A percentile compares a stretch with the other conserved stretches of the same genome.
phyloP scores from a whole-genome alignment of 2,888 invertebrate species.

The Taenaris catops region DNA sequence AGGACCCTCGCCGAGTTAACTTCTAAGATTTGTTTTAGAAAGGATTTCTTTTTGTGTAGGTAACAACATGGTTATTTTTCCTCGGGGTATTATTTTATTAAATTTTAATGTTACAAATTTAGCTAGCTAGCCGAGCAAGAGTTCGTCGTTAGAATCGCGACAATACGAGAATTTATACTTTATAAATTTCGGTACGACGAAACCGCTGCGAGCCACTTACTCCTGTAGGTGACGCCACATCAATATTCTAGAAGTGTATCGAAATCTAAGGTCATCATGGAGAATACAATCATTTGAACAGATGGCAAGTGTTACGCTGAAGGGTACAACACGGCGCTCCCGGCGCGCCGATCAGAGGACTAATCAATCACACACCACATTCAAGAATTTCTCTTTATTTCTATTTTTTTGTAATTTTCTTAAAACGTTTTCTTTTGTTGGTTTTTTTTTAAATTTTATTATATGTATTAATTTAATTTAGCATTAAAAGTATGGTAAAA shows the following conservation, averaged over 20 bases:
- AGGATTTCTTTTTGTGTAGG: no score
- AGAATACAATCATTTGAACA: constrained; percentile 55
- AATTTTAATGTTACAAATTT: no score
- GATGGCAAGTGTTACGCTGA: constrained; percentile 66
- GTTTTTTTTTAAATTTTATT: constrained; percentile 51
- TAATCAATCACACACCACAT: constrained; percentile 72
- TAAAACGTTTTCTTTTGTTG: constrained; percentile 52
- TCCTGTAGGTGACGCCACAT: constrained; percentile 2
- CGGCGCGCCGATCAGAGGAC: constrained; percentile 37
- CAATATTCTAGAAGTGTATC: not conserved
- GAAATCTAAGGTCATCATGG: no score
- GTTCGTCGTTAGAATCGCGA: no score
- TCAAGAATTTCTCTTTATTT: constrained; percentile 75
- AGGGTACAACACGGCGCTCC: constrained; percentile 32
- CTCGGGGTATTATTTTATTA: no score
- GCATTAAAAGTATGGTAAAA: constrained; percentile 76
- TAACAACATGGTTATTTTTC: no score
- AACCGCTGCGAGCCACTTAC: constrained; percentile 10
- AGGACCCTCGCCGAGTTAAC: no score
- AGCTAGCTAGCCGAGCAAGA: no score
- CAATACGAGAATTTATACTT: no score
- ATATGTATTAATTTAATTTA: constrained; percentile 55
- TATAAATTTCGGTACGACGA: no score
- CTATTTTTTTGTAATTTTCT: constrained; percentile 68
- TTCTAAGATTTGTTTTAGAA: no score